Percentiles rank a stretch among this genome's conserved stretches.
Conservation (phyloP, 2,888 invertebrate species). For the Dastarcus helophoroides region DNA sequence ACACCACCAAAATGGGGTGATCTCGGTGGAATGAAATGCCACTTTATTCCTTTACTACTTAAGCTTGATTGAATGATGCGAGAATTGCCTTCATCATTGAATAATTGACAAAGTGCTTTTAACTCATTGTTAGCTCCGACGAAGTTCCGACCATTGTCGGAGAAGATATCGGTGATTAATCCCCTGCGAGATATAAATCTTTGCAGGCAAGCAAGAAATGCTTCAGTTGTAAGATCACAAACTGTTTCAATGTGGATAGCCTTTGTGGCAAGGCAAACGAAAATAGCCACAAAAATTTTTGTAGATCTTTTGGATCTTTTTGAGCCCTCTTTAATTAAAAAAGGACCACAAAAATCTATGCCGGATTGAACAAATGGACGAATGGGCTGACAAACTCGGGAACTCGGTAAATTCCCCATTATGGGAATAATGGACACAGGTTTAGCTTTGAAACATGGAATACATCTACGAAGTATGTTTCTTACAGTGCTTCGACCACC, state of each 20-base stretch:
- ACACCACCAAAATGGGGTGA: constrained; percentile 3
- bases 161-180: constrained; percentile 2
- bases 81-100: background rate
- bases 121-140: constrained; percentile 10
- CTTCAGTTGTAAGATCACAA: constrained; percentile 10
- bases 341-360: too few species aligned
- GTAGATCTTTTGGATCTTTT: constrained; percentile 9
- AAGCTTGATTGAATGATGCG: too few species aligned
- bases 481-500: background rate
- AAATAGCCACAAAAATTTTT: constrained; percentile 13
- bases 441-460: background rate
- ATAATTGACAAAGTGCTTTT: background rate
- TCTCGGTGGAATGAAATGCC: constrained; percentile 3
- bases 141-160: constrained; percentile 12
- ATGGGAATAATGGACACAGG: background rate
- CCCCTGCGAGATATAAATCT: constrained; percentile 10
- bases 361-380: too few species aligned
- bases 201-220: constrained; percentile 12
- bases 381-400: too few species aligned
- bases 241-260: constrained; percentile 14
- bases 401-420: too few species aligned
- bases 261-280: constrained; percentile 14
- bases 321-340: too few species aligned
- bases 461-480: background rate
- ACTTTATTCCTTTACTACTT: background rate